Percentiles rank a stretch among this genome's conserved stretches.
These are phyloP conservation scores for Mionectes macconnelli DNA, from an alignment of 2,113 vertebrate genomes.

Conservation along the genomic window DNA sequence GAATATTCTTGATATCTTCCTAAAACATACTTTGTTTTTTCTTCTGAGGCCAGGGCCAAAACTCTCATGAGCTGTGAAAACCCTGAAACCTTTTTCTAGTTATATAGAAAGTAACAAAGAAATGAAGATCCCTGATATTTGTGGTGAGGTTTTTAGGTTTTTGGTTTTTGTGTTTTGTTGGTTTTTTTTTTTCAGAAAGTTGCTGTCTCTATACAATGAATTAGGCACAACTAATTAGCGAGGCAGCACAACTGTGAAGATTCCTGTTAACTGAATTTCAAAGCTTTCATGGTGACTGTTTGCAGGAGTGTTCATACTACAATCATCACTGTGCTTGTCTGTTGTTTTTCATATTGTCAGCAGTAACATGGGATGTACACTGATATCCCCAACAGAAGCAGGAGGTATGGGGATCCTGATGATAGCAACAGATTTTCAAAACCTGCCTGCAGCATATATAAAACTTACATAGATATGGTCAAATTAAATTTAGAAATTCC, in stretches of 20 bases:
- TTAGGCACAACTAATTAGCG: conserved; percentile 53
- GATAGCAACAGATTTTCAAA: neutral
- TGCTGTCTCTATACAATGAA: conserved; percentile 41
- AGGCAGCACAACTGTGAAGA: conserved; percentile 9
- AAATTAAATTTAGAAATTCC: neutral
- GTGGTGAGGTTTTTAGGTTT: no score
- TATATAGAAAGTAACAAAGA: neutral
- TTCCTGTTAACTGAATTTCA: conserved; percentile 59
- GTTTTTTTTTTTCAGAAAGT: neutral
- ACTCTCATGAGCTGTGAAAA: neutral
- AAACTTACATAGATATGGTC: neutral
- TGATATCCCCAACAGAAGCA: neutral
- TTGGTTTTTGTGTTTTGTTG: no score
- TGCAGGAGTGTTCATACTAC: neutral
- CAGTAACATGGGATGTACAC: neutral
- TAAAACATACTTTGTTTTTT: neutral
- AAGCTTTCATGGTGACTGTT: conserved; percentile 22
- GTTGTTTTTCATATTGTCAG: neutral
- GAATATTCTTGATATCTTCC: neutral
- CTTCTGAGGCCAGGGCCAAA: neutral
- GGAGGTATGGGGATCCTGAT: neutral
- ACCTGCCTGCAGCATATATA: neutral
- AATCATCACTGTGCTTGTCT: neutral
- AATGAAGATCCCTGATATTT: neutral
- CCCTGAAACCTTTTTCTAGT: neutral